These are phyloP conservation scores for Petrolisthes cinctipes DNA, from an alignment of 2,888 invertebrate species.

Conservation along the genomic window DNA sequence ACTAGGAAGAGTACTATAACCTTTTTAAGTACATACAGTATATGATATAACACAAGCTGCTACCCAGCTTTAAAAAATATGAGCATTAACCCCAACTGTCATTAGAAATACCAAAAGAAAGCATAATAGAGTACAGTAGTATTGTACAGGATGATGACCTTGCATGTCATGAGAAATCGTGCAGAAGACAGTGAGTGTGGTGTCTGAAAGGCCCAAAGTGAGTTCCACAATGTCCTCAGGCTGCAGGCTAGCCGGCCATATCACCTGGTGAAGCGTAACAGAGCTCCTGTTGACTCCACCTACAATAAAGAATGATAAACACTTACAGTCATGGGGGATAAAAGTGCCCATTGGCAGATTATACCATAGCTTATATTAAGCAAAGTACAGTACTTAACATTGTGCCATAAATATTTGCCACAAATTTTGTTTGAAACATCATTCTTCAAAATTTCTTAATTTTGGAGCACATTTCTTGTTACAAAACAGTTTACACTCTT, in stretches of 20 bases:
- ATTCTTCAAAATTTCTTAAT: too few species aligned
- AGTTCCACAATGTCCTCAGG: constrained; percentile 38
- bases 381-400: not conserved
- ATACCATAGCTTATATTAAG: not conserved
- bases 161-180: not conserved
- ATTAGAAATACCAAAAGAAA: too few species aligned
- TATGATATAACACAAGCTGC: too few species aligned
- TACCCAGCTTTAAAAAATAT: too few species aligned
- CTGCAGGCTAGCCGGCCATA: constrained; percentile 51
- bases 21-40: too few species aligned
- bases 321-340: not conserved
- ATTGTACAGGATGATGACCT: not conserved
- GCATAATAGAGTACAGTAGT: too few species aligned
- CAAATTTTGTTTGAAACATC: too few species aligned
- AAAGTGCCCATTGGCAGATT: not conserved
- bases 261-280: constrained; percentile 46
- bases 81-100: too few species aligned
- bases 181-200: constrained; percentile 47
- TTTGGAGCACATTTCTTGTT: too few species aligned
- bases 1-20: too few species aligned
- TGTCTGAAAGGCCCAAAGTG: constrained; percentile 41
- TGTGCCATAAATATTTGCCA: not conserved
- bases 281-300: constrained; percentile 39
- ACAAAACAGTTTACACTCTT: too few species aligned
- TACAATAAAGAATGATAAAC: not conserved